A percentile compares a stretch with the other conserved stretches of the same genome.
These are phyloP conservation scores for Portevinia maculata DNA, from an alignment of 2,888 invertebrate species.

Conservation along the genomic window DNA sequence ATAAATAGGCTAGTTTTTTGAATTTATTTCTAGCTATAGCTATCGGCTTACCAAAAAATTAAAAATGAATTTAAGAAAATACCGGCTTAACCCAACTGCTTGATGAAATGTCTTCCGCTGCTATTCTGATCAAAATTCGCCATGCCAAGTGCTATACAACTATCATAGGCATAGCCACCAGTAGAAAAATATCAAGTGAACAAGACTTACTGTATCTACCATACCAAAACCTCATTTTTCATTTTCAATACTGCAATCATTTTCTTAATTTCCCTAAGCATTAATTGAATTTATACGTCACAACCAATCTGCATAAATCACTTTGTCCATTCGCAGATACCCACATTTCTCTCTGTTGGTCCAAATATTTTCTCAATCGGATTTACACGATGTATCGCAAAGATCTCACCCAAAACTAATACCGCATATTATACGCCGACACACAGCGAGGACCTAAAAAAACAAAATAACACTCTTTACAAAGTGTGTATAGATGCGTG, in stretches of 20 bases:
- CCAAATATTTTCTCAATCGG: slow-evolving; percentile 47
- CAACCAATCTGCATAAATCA: slow-evolving; percentile 51
- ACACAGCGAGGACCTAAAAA: slow-evolving; percentile 17
- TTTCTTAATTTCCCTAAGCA: slow-evolving; percentile 29
- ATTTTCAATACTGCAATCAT: neutral
- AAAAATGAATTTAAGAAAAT: no score
- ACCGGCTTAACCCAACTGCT: no score
- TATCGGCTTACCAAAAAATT: no score
- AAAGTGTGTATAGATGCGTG: slow-evolving; percentile 59
- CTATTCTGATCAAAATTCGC: no score
- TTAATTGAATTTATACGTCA: slow-evolving; percentile 39
- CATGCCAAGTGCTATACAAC: no score
- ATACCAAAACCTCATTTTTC: neutral
- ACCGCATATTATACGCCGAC: no score
- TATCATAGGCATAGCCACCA: no score
- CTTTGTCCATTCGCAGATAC: slow-evolving; percentile 26
- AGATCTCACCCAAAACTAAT: neutral
- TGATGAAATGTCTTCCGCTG: no score
- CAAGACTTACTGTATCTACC: no score
- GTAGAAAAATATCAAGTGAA: no score
- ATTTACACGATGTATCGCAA: neutral
- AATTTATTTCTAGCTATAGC: no score
- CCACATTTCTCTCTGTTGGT: neutral
- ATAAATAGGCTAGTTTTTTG: no score
- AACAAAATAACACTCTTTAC: slow-evolving; percentile 22